Percentiles rank a stretch among this genome's conserved stretches.
These are phyloP conservation scores for Ganaspis brasiliensis DNA, from an alignment of 2,888 invertebrate species.

Conservation along the genomic window DNA sequence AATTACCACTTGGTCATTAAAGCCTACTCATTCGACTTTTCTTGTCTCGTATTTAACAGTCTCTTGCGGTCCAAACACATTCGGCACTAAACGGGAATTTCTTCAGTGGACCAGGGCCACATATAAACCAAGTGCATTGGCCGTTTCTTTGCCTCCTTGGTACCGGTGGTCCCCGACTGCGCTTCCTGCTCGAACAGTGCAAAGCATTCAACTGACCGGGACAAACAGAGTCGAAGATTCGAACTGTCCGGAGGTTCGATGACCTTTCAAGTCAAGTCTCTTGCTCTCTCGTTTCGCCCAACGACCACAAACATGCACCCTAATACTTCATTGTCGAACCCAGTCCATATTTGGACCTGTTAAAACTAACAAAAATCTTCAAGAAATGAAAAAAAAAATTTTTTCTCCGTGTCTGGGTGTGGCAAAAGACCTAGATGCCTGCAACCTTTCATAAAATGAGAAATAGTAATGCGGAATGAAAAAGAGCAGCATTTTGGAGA, in stretches of 20 bases:
- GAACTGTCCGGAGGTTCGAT: conserved; percentile 36
- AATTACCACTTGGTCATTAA: conserved; percentile 8
- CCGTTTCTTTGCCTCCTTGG: not conserved
- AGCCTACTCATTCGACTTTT: not conserved
- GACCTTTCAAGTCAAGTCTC: conserved; percentile 27
- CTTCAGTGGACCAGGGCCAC: conserved; percentile 12
- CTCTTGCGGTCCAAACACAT: conserved; percentile 18
- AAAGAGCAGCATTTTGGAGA: not conserved
- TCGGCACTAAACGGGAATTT: conserved; percentile 32
- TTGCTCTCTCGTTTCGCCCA: conserved; percentile 10
- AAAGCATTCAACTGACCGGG: conserved; percentile 32
- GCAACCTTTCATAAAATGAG: not conserved
- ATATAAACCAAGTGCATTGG: conserved; percentile 25
- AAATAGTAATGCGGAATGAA: no score
- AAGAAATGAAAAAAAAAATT: not conserved
- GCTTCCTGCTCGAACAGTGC: conserved; percentile 28
- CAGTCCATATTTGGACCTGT: conserved; percentile 9
- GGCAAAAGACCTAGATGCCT: no score
- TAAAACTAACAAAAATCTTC: not conserved
- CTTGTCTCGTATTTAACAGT: conserved; percentile 27
- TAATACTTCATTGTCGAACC: not conserved
- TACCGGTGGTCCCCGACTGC: not conserved
- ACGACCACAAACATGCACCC: conserved; percentile 14
- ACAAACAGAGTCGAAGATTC: conserved; percentile 40
- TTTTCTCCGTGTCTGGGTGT: not conserved